Evolutionary conservation across 2,888 invertebrate species (phyloP), one percentile per base, ranked within the genome.

Genomic region (Plebejus anna): DNA sequence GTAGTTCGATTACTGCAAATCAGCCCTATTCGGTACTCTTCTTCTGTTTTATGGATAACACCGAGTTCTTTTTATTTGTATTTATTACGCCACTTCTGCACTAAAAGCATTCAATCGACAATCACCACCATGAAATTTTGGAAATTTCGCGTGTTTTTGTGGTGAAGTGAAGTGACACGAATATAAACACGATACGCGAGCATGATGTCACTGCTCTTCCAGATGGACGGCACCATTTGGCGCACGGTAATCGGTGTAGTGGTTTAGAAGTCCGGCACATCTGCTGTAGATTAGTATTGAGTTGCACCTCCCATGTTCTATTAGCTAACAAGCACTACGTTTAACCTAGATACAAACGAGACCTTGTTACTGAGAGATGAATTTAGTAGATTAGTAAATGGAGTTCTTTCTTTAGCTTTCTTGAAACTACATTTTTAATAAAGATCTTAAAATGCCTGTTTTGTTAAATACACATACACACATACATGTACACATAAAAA

Each of bases 191-290:
- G 42, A 71, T 71, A 71, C 42, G 71, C 71, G 71, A 71, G 42
- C 71, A 71, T 71, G 42, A 71, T 71, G 71, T 71, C 71, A 71
- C 71, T 71, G 71, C 42, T 38, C 51, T 51, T 73, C 73, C 51
- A 73, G 73, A 73, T 32, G 71, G 55, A 32, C 57, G 47, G 83
- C 87, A 86, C 82, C 92, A 92, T 91, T 91, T 91, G 92, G 92
- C 84, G 83, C 84, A 87, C 88, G 89, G 84, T 90, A 88, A 90
- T 90, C 89, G 87, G 92, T 90, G 90, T 89, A 94, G 84, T 91
- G 93, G 85, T 80, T 92, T 90, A 93, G 91, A 93, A 94, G 90
- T 88, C 92, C 92, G 90, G 88, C 84, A 82, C 91, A 92, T 87
- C 87, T 92, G 92, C 88, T 85, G 86, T 83, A 86, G 85, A 89